Conservation (phyloP, 2,888 invertebrate genomes). For the Drosophila algonquin region DNA sequence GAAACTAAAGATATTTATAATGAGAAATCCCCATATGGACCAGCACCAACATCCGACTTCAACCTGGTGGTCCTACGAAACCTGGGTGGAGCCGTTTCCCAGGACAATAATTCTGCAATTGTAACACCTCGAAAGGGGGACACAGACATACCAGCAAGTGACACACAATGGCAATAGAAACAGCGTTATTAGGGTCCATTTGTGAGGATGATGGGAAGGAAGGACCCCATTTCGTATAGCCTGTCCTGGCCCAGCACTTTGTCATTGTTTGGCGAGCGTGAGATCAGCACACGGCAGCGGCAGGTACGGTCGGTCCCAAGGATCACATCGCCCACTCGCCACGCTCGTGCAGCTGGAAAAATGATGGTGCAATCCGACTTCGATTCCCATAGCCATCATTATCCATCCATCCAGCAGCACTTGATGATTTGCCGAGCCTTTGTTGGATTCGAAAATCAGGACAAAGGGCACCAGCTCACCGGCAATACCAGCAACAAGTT, state of each 20-base stretch:
- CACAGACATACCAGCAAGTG: neutral
- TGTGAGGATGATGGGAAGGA: slow-evolving; percentile 43
- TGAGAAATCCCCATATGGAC: too few relatives aligned
- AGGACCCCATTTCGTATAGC: slow-evolving; percentile 15
- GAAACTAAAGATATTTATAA: neutral
- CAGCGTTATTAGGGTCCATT: slow-evolving; percentile 65
- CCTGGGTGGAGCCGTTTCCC: slow-evolving; percentile 74
- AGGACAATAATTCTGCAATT: slow-evolving; percentile 79
- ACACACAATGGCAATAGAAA: slow-evolving; percentile 46
- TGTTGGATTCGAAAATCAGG: slow-evolving; percentile 57
- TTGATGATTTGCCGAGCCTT: slow-evolving; percentile 74
- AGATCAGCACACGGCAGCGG: slow-evolving; percentile 74
- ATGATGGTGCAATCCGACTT: slow-evolving; percentile 71
- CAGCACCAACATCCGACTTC: neutral
- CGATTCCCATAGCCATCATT: slow-evolving; percentile 58
- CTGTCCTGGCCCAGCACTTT: slow-evolving; percentile 39
- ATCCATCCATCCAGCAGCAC: slow-evolving; percentile 52
- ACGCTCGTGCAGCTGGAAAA: slow-evolving; percentile 75
- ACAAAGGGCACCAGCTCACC: slow-evolving; percentile 59
- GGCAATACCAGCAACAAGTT: slow-evolving; percentile 48
- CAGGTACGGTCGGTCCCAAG: slow-evolving; percentile 51
- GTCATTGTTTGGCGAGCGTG: slow-evolving; percentile 75
- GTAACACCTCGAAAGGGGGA: slow-evolving; percentile 55
- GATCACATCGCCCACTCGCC: slow-evolving; percentile 67
- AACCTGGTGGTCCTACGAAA: slow-evolving; percentile 69